These are phyloP conservation scores for Clarias magur DNA, from an alignment of 2,113 vertebrate species.

Conservation along the genomic window DNA sequence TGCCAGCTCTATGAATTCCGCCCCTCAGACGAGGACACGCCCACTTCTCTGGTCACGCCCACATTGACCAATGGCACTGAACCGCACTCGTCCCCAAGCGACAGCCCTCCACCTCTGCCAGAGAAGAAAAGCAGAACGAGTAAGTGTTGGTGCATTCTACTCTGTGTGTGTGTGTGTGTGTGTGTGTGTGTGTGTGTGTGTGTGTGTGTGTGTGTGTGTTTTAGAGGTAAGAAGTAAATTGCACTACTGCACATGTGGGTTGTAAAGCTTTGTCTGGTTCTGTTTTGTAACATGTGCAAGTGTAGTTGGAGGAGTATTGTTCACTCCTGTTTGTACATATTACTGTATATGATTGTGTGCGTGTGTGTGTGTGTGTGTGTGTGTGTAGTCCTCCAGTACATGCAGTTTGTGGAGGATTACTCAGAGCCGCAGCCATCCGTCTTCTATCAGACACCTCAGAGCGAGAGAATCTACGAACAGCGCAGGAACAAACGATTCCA, in stretches of 20 bases:
- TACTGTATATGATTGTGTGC: not conserved
- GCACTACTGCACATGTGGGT: not conserved
- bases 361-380: conserved; percentile 11
- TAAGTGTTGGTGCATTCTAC: conserved; percentile 57
- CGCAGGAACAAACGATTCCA: conserved; percentile 89
- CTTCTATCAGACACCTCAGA: conserved; percentile 97
- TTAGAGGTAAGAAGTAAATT: not conserved
- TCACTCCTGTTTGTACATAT: not conserved
- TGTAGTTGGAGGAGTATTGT: not conserved
- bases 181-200: conserved; percentile 5
- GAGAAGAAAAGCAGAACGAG: conserved; percentile 97
- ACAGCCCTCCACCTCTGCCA: conserved; percentile 90
- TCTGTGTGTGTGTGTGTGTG: conserved; percentile 3
- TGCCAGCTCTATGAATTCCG: conserved; percentile 81
- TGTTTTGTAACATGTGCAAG: not conserved
- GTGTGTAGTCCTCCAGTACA: conserved; percentile 89
- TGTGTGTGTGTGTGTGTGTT: too few relatives aligned
- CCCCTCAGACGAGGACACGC: conserved; percentile 87
- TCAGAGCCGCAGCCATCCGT: conserved; percentile 94
- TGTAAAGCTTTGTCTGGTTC: not conserved
- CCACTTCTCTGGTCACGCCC: conserved; percentile 78
- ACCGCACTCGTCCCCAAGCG: conserved; percentile 76
- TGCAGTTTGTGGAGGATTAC: conserved; percentile 98
- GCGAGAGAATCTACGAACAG: conserved; percentile 94
- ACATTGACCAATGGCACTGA: conserved; percentile 70